phyloP scores from a whole-genome alignment of 1,140 invertebrate species.

The Leptopilina boulardi region DNA sequence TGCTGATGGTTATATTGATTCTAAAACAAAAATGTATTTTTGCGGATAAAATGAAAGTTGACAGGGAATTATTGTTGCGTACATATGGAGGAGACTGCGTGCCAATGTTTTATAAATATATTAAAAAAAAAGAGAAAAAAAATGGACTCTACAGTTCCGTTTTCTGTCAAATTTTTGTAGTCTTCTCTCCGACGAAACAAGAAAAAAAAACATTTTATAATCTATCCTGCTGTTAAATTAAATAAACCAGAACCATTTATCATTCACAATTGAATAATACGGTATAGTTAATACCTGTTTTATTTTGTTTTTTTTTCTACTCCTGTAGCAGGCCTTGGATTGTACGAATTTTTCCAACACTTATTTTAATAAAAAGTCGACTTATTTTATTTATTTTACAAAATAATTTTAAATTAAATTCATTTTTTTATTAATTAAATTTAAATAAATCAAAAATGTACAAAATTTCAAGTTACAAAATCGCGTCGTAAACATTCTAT shows the following conservation, averaged over 20 bases:
- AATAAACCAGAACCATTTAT: constrained; percentile 34
- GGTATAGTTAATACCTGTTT: background rate
- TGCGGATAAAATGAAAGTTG: constrained; percentile 16
- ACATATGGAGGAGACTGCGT: constrained; percentile 28
- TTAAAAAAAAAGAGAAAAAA: background rate
- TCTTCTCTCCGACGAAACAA: constrained; percentile 24
- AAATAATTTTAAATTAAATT: too few relatives aligned
- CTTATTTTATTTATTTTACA: too few relatives aligned
- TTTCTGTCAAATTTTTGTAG: constrained; percentile 30
- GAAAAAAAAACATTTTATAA: constrained; percentile 22
- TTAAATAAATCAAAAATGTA: too few relatives aligned
- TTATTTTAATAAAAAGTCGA: too few relatives aligned
- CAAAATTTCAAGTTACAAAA: too few relatives aligned
- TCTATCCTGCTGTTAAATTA: background rate
- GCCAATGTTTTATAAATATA: constrained; percentile 13
- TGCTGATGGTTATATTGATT: constrained; percentile 17
- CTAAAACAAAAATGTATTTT: constrained; percentile 16
- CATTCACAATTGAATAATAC: constrained; percentile 6
- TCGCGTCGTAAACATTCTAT: too few relatives aligned
- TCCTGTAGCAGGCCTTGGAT: background rate
- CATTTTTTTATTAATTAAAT: too few relatives aligned
- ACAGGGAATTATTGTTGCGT: constrained; percentile 16
- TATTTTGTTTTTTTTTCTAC: background rate
- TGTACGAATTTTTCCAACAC: too few relatives aligned
- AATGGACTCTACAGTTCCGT: background rate